Percentiles rank a stretch among this genome's conserved stretches.
Conservation (phyloP, 2,888 invertebrate genomes). For the Hirudinaria manillensis region DNA sequence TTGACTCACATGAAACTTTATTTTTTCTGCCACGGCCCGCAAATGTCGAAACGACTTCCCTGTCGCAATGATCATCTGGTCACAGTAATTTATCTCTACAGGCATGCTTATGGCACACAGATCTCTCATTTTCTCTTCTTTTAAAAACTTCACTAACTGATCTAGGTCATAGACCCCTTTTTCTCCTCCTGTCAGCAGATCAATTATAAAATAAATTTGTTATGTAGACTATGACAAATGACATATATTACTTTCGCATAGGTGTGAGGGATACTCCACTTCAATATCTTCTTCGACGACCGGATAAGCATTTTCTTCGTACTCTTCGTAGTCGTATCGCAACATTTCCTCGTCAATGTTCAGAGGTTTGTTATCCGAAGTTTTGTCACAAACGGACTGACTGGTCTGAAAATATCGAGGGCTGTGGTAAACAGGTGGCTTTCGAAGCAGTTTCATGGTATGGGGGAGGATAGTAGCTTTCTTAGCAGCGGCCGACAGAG, state of each 20-base stretch:
- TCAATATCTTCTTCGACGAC: conserved; percentile 9
- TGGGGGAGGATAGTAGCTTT: too few species aligned
- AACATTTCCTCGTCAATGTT: conserved; percentile 37
- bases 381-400: neutral
- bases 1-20: conserved; percentile 46
- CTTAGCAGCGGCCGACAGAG: too few species aligned
- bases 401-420: neutral
- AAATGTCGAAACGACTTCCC: conserved; percentile 52
- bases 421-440: too few species aligned
- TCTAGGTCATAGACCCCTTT: conserved; percentile 81
- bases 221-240: too few species aligned
- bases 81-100: conserved; percentile 69
- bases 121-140: conserved; percentile 70
- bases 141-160: conserved; percentile 71
- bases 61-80: conserved; percentile 75
- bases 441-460: too few species aligned
- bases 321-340: conserved; percentile 37
- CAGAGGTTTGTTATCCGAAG: conserved; percentile 9
- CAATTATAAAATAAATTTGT: conserved; percentile 6
- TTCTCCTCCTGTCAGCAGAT: conserved; percentile 64
- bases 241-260: conserved; percentile 8
- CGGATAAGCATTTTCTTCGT: conserved; percentile 24
- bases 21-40: conserved; percentile 47
- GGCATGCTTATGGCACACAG: conserved; percentile 76
- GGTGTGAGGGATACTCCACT: neutral